Percentiles rank a stretch among this genome's conserved stretches.
Evolutionary conservation across 2,113 vertebrate species (phyloP).

Genomic region (Accipiter virgatus): DNA sequence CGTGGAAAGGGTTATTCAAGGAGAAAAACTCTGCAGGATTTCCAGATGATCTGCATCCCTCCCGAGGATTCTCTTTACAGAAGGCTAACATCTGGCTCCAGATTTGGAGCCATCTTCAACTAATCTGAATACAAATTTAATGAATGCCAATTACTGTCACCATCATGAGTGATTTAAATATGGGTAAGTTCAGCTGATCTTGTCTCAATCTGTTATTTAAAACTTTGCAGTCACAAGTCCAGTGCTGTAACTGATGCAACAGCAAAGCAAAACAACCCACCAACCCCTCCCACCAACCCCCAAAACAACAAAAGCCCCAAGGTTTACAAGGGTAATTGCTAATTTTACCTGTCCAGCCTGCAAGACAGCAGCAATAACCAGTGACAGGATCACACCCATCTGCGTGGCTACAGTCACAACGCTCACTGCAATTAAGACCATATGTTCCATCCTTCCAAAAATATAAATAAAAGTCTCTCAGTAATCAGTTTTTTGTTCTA

Average conservation of each 20-base stretch:
- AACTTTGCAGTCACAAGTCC: not conserved
- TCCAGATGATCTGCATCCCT: constrained; percentile 12
- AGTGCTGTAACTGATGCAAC: not conserved
- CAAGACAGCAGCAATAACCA: constrained; percentile 91
- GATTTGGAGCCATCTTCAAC: constrained; percentile 28
- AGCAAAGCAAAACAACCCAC: not conserved
- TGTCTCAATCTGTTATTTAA: not conserved
- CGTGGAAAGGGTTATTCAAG: not conserved
- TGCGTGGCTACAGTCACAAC: constrained; percentile 91
- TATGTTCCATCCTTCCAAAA: constrained; percentile 88
- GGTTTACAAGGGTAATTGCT: not conserved
- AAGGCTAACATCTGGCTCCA: constrained; percentile 49
- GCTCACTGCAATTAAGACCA: constrained; percentile 89
- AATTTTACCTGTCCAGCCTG: constrained; percentile 93
- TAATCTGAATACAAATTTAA: constrained; percentile 61
- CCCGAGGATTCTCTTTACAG: not conserved
- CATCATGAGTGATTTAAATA: not conserved
- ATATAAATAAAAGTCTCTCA: not conserved
- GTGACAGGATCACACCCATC: constrained; percentile 90
- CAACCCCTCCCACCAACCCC: rapidly evolving
- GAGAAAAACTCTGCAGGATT: constrained; percentile 44
- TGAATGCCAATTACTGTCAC: constrained; percentile 41
- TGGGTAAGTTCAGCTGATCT: not conserved
- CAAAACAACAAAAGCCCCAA: not conserved
- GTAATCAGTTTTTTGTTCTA: constrained; percentile 35